A percentile compares a stretch with the other conserved stretches of the same genome.
These are phyloP conservation scores for Pteronotus mesoamericanus DNA, from an alignment of 2,797 vertebrate genomes.

Conservation along the genomic window DNA sequence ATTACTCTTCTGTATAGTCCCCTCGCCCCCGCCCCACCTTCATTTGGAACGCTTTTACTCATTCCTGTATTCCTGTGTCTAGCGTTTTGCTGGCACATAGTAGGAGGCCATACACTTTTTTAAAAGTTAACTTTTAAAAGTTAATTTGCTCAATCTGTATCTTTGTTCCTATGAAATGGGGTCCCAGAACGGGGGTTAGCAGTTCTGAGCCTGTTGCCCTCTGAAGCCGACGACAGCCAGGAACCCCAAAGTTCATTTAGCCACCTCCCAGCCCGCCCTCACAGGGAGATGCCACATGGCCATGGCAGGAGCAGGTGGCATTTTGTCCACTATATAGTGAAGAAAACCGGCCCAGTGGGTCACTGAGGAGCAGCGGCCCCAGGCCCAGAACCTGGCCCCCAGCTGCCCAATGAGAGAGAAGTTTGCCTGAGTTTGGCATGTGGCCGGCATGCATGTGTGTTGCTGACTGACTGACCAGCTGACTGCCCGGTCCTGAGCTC, in stretches of 20 bases:
- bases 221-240: neutral
- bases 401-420: neutral
- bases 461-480: neutral
- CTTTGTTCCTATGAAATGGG: neutral
- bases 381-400: neutral
- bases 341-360: neutral
- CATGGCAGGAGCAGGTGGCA: neutral
- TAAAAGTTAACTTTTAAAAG: neutral
- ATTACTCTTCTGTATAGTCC: neutral
- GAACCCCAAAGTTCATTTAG: neutral
- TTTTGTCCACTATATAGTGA: neutral
- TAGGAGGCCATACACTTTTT: neutral
- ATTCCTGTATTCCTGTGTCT: neutral
- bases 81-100: neutral
- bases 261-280: neutral
- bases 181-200: neutral
- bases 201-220: neutral
- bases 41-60: neutral
- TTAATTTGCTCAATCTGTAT: neutral
- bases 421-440: neutral
- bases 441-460: neutral
- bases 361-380: too few species aligned
- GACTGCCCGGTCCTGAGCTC: neutral
- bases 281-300: fast-evolving
- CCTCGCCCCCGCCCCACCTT: neutral